Base-by-base conservation (phyloP, 2,113 vertebrate genomes). In the Salvator merianae region DNA sequence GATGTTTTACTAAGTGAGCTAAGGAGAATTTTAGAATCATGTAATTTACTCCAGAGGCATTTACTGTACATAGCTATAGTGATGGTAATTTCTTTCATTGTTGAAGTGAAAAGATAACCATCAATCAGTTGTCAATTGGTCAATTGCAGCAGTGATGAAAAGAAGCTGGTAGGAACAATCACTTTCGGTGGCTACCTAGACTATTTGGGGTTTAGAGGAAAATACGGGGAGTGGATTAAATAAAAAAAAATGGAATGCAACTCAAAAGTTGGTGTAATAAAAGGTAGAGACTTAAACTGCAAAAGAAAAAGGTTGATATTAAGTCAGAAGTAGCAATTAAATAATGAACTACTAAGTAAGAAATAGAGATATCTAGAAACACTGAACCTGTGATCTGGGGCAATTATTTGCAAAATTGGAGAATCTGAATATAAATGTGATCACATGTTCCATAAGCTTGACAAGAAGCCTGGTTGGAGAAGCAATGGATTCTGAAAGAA, bases 81-180 rank as follows among this genome's bases (percentile, higher is more conserved):
- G 96, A 99, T 99, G 98, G 97, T 98, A 99, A 99, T 99, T 98
- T 95, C 95, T 95, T 94, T 97, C 97, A 98, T 98, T 99, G 98
- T 99, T 95, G 92, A 97, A 97, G 97, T 97, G 97, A 97, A 97
- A 97, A 99, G 98, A 99, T 98, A 98, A 98, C 97, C 97, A 98
- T 99, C 98, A 99, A 98, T 99, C 98, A 99, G 97, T 97, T 99
- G 98, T 98, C 98, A 98, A 97, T 98, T 98, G 97, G 97, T 98
- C 98, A 98, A 98, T 97, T 99, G 98, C 96, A 96, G 96, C 97
- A 97, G 97, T 97, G 97, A 97, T 98, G 97, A 97, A 98, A 97
- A 97, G 97, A 95, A 97, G 95, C 95, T 96, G 95, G 95, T 96
- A 96, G 96, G 96, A 96, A 97, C 97, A 97, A 97, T 97, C 96